Evolutionary conservation across 2,113 vertebrate genomes (phyloP).

Genomic region (Callaeas wilsoni): DNA sequence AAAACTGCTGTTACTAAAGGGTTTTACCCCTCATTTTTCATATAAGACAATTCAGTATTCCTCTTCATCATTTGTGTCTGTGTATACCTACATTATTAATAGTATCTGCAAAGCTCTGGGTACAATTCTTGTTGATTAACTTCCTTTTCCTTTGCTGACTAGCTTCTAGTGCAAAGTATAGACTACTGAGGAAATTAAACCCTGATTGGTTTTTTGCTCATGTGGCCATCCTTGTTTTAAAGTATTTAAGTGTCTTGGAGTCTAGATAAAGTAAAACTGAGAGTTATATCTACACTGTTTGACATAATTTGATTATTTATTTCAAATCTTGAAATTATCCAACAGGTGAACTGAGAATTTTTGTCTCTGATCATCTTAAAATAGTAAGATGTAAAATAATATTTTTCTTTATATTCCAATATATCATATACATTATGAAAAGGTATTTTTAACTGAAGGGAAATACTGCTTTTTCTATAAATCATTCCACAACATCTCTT

Average conservation of each 20-base stretch:
- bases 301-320: neutral
- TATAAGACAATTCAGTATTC: neutral
- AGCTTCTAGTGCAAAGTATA: neutral
- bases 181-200: neutral
- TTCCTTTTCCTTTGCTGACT: neutral
- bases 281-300: neutral
- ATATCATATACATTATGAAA: neutral
- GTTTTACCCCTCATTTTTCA: neutral
- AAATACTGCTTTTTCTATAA: neutral
- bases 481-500: neutral
- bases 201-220: neutral
- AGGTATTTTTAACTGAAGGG: neutral
- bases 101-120: neutral
- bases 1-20: neutral
- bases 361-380: neutral
- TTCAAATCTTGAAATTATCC: neutral
- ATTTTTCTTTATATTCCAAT: neutral
- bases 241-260: neutral
- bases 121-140: slow-evolving; percentile 4
- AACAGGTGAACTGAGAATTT: neutral
- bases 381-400: neutral
- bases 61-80: neutral
- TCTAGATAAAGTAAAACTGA: neutral
- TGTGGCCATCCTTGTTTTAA: neutral
- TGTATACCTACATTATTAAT: neutral